Evolutionary conservation across 2,888 invertebrate species (phyloP), one percentile per base, ranked within the genome.

Genomic region (Adineta ricciae): DNA sequence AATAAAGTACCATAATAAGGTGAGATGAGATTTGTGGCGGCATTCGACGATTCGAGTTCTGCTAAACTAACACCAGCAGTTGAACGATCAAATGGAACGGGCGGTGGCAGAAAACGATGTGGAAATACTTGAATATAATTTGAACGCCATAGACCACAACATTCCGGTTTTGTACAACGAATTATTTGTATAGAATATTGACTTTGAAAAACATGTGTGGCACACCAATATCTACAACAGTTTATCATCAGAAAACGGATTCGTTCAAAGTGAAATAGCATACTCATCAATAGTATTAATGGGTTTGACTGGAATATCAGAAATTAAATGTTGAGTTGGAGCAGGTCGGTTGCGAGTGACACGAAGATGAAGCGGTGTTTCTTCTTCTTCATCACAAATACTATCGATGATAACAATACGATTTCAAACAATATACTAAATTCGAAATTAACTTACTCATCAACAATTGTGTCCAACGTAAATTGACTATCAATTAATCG

Each of bases 51-150:
- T 41, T 78, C 78, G 11, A 41, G 16, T n/a, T 78, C 41, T 41
- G 78, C 78, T n/a, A 78, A n/a, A 9, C 19, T 21, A 41, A 78
- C 41, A n/a, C 78, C 78, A 41, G 2, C 0, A 3, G 41, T n/a
- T 78, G 41, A 41, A 41, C 78, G 78, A 41, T 78, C 24, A 24
- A 78, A 78, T 78, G 78, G 78, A 4, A 78, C 78, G n/a, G 78
- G 78, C 19, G 78, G 41, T n/a, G 78, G 78, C 24, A 78, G 41
- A 41, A 78, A 78, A 41, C 78, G 78, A 78, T 78, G 78, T 19
- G 78, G 78, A 78, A 78, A 78, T 32, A 78, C 41, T 78, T 78
- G 78, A 78, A 78, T n/a, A 78, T 78, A 78, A 78, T 78, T 78
- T 78, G 78, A 78, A 41, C 78, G 78, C 78, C 78, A 78, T 78